Evolutionary conservation across 2,113 vertebrate species (phyloP).

Genomic region (Papio anubis): DNA sequence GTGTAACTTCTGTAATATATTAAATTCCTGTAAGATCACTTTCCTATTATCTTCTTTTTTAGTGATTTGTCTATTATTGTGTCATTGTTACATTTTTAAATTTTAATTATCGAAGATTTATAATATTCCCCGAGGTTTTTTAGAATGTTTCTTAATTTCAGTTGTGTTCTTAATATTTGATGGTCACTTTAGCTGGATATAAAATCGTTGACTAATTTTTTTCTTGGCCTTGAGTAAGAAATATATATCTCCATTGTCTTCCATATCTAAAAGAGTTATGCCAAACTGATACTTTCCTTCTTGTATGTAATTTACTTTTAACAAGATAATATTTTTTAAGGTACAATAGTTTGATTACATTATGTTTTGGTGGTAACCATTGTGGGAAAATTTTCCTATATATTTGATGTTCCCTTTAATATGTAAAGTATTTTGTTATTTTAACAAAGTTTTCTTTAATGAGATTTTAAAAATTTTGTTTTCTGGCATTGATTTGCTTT

Average conservation of each 20-base stretch:
- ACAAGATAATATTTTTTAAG: neutral
- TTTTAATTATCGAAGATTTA: neutral
- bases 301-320: neutral
- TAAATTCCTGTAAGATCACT: neutral
- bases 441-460: neutral
- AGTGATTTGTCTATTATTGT: neutral
- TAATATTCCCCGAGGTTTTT: neutral
- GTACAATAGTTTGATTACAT: neutral
- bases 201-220: neutral
- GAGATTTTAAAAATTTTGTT: neutral
- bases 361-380: neutral
- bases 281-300: neutral
- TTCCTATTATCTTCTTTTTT: neutral
- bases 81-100: neutral
- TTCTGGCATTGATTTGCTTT: neutral
- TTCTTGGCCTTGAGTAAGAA: neutral
- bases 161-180: neutral
- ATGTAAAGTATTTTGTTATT: neutral
- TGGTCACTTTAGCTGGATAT: neutral
- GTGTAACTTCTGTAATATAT: neutral
- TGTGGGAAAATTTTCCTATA: neutral
- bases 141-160: neutral
- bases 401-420: neutral
- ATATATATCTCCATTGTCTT: neutral
- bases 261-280: neutral